Evolutionary conservation across 2,888 invertebrate genomes (phyloP).

Genomic region (Phaedon cochleariae): DNA sequence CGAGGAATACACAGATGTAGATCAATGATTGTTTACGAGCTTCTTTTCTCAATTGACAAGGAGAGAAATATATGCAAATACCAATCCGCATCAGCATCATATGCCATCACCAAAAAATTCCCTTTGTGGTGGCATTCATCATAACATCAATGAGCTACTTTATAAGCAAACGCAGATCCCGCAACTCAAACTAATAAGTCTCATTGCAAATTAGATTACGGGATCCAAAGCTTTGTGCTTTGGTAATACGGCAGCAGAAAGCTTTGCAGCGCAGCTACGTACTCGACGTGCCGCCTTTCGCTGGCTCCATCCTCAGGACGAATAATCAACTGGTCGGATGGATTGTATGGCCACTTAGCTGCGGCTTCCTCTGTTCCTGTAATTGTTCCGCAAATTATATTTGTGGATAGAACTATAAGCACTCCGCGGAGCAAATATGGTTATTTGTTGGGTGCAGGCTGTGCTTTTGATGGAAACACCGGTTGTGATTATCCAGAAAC

Average conservation of each 20-base stretch:
- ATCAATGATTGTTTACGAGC: too few relatives aligned
- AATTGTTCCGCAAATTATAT: slow-evolving; percentile 63
- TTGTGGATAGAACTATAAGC: slow-evolving; percentile 60
- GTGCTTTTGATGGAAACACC: slow-evolving; percentile 41
- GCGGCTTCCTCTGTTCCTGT: slow-evolving; percentile 60
- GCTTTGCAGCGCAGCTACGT: slow-evolving; percentile 53
- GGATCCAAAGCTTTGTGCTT: slow-evolving; percentile 61
- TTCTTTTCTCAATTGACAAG: slow-evolving; percentile 15
- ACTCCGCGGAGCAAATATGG: slow-evolving; percentile 57
- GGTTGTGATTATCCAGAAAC: background rate
- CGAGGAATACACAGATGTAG: too few relatives aligned
- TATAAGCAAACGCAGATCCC: slow-evolving; percentile 57
- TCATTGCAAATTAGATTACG: slow-evolving; percentile 63
- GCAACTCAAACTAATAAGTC: slow-evolving; percentile 62
- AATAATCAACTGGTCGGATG: slow-evolving; percentile 46
- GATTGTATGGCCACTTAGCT: slow-evolving; percentile 59
- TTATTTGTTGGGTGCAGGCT: slow-evolving; percentile 56
- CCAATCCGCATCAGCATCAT: slow-evolving; percentile 25
- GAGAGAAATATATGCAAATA: slow-evolving; percentile 30
- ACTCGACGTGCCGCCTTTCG: slow-evolving; percentile 45
- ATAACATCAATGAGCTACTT: slow-evolving; percentile 56
- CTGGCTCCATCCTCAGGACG: slow-evolving; percentile 37
- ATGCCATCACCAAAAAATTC: slow-evolving; percentile 36
- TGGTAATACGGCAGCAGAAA: slow-evolving; percentile 60
- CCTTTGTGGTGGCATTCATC: slow-evolving; percentile 49